Base-by-base conservation (phyloP, 1,140 invertebrate species). In the Aphaenogaster rudis region DNA sequence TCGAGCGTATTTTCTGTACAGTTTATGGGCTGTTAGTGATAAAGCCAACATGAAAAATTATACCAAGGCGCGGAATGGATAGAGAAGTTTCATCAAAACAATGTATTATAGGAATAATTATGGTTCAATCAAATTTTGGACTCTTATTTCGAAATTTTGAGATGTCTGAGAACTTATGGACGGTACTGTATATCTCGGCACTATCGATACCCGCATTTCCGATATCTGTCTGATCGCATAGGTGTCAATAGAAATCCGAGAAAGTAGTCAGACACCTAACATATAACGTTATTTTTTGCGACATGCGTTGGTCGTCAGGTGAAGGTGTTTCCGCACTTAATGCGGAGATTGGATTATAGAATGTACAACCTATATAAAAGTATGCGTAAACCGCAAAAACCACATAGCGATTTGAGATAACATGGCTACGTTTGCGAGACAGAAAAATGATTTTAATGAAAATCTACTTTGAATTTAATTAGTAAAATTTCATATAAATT, bases 261-360 rank as follows among this genome's bases (percentile, higher is more conserved):
- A 82, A 82, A 82, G 80, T 59, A 28, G 52, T 82, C 66, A 9
- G 11, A 59, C 42, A 36, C 42, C 71, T 79, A 69, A 67, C 59
- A 21, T 76, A 82, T 48, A 76, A 81, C 80, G 42, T 63, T 54
- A 67, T 74, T 88, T 86, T 88, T 89, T 88, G 52, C 21, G 52
- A 63, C 42, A 66, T 57, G 50, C 42, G 8, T 79, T 21, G 13
- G 9, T 57, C 59, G 52, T 86, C 86, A 66, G 59, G 33, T 86
- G 36, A 86, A 59, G 72, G 80, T 67, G 33, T 64, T 77, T 77
- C 57, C 66, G 71, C 45, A 42, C 71, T 36, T 66, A 42, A 57
- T 42, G n/a, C 52, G 15, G 42, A 61, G 21, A 88, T 66, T 52
- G 63, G 39, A 72, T 88, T 64, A 84, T 76, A 72, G 21, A 54